These are phyloP conservation scores for Oplegnathus fasciatus DNA, from an alignment of 2,113 vertebrate genomes.

Conservation along the genomic window DNA sequence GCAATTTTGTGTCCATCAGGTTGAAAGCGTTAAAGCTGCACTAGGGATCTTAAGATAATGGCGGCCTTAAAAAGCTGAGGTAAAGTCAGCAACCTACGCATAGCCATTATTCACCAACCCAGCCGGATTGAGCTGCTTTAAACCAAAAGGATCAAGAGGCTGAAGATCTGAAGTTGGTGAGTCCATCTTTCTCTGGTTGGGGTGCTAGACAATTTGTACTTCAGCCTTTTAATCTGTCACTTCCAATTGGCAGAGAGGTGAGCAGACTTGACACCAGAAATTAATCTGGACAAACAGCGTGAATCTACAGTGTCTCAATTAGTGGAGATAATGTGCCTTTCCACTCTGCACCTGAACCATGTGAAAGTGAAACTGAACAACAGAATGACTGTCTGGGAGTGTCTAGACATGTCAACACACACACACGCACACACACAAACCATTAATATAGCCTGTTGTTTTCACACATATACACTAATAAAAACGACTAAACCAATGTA, in stretches of 20 bases:
- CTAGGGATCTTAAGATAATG: not conserved
- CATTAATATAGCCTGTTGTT: not conserved
- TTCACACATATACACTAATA: conserved; percentile 9
- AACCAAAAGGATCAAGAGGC: not conserved
- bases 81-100: not conserved
- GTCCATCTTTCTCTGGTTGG: not conserved
- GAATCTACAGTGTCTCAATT: conserved; percentile 4
- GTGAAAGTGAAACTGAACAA: conserved; percentile 15
- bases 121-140: not conserved
- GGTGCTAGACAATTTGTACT: not conserved
- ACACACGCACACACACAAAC: conserved; percentile 10
- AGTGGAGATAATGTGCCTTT: not conserved
- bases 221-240: conserved; percentile 17
- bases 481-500: not conserved
- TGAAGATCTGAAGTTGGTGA: not conserved
- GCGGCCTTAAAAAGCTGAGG: not conserved
- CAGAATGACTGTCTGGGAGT: conserved; percentile 47
- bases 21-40: not conserved
- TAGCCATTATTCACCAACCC: not conserved
- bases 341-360: conserved; percentile 31
- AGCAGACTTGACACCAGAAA: conserved; percentile 20
- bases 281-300: conserved; percentile 23
- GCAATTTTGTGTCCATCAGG: not conserved
- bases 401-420: conserved; percentile 69
- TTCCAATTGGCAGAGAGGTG: conserved; percentile 11